A percentile compares a stretch with the other conserved stretches of the same genome.
phyloP scores from a whole-genome alignment of 2,888 invertebrate genomes.

The Trisateles emortualis region DNA sequence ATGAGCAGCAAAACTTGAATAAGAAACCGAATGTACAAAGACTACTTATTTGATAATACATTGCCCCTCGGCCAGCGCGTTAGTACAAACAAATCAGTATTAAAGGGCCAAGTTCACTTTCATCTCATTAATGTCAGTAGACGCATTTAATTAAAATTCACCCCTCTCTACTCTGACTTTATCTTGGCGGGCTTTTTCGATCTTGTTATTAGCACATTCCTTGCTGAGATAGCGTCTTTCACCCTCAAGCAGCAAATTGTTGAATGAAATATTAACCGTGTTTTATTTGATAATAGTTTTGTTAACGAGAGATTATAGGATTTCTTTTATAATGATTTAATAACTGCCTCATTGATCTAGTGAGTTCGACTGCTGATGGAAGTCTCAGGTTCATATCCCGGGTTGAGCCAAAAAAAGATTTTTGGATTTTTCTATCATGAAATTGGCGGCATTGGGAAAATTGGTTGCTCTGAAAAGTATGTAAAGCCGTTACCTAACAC shows the following conservation, averaged over 20 bases:
- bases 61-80: conserved; percentile 60
- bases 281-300: conserved; percentile 54
- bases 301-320: conserved; percentile 20
- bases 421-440: no score
- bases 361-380: not conserved
- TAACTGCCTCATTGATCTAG: not conserved
- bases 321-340: not conserved
- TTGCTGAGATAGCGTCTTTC: conserved; percentile 48
- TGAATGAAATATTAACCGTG: conserved; percentile 44
- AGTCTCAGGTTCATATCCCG: no score
- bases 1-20: conserved; percentile 15
- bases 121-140: conserved; percentile 82
- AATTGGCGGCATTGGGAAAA: no score
- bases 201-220: conserved; percentile 82
- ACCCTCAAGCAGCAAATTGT: conserved; percentile 52
- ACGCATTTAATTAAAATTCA: conserved; percentile 85
- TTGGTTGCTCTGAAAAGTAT: no score
- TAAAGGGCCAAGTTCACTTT: conserved; percentile 77
- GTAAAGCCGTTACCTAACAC: no score
- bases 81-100: conserved; percentile 84
- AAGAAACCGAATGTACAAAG: conserved; percentile 39
- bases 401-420: no score
- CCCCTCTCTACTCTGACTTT: conserved; percentile 72
- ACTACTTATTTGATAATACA: conserved; percentile 55
- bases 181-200: conserved; percentile 74